These are phyloP conservation scores for Xenus cinereus DNA, from an alignment of 2,113 vertebrate genomes.

Conservation along the genomic window DNA sequence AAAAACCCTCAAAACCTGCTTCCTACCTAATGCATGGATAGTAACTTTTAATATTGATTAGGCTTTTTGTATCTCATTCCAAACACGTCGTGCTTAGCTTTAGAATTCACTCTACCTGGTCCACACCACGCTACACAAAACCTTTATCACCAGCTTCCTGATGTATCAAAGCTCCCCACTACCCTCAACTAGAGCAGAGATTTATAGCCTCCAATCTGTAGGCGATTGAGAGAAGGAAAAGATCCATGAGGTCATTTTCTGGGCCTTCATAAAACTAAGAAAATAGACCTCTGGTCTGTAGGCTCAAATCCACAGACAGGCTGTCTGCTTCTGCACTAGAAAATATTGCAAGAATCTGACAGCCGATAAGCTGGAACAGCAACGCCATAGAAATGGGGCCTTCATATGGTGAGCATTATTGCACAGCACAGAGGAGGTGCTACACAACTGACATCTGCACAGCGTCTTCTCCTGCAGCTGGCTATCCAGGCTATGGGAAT, in stretches of 20 bases:
- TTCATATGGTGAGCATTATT: neutral
- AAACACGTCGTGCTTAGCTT: neutral
- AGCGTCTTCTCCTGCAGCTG: neutral
- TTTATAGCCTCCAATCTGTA: neutral
- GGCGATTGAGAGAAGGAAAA: neutral
- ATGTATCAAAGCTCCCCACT: neutral
- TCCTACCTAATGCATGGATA: neutral
- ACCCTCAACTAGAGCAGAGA: neutral
- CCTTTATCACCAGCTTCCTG: neutral
- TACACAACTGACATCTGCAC: neutral
- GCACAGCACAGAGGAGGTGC: neutral
- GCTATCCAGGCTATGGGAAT: neutral
- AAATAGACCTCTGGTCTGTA: neutral
- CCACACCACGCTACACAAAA: neutral
- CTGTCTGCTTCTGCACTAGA: neutral
- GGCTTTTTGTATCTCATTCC: neutral
- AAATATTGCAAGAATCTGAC: slow-evolving; percentile 29
- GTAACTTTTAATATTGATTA: neutral
- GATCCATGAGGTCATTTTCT: neutral
- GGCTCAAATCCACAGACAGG: neutral
- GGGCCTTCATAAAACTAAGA: neutral
- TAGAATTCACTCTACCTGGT: neutral
- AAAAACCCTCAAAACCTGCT: neutral
- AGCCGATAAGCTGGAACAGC: neutral
- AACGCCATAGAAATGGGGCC: neutral